Evolutionary conservation across 2,113 vertebrate genomes (phyloP).

Genomic region (Actinemys pallida): DNA sequence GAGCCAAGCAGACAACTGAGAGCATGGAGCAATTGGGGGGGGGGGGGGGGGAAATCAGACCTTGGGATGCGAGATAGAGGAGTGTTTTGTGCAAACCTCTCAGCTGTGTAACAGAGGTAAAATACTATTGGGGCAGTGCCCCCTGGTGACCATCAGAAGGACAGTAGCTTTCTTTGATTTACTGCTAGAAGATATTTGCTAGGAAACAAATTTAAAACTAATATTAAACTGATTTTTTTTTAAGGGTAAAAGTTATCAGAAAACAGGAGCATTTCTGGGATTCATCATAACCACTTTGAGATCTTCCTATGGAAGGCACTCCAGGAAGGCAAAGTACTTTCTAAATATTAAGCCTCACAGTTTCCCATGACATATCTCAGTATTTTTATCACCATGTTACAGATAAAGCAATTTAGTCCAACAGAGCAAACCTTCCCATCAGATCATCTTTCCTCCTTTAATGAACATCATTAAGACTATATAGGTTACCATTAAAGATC

Average conservation of each 20-base stretch:
- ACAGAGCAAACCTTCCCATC: neutral
- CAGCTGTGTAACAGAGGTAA: no score
- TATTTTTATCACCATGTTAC: neutral
- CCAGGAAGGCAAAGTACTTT: neutral
- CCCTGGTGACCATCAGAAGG: neutral
- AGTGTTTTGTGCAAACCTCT: neutral
- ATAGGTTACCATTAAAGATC: neutral
- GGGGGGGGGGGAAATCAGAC: neutral
- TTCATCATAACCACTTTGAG: neutral
- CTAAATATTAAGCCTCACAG: neutral
- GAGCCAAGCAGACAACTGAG: neutral
- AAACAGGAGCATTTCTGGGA: neutral
- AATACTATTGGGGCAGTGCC: constrained; percentile 17
- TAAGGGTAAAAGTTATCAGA: neutral
- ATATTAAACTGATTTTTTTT: neutral
- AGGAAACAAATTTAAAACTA: neutral
- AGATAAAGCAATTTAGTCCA: neutral
- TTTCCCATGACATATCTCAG: no score
- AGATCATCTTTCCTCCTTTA: neutral
- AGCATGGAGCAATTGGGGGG: no score
- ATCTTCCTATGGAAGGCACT: neutral
- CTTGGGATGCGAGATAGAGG: neutral
- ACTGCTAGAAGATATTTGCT: neutral
- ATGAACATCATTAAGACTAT: neutral
- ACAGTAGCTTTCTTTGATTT: neutral